These are phyloP conservation scores for Dascillus cervinus DNA, from an alignment of 2,888 invertebrate species.

Conservation along the genomic window DNA sequence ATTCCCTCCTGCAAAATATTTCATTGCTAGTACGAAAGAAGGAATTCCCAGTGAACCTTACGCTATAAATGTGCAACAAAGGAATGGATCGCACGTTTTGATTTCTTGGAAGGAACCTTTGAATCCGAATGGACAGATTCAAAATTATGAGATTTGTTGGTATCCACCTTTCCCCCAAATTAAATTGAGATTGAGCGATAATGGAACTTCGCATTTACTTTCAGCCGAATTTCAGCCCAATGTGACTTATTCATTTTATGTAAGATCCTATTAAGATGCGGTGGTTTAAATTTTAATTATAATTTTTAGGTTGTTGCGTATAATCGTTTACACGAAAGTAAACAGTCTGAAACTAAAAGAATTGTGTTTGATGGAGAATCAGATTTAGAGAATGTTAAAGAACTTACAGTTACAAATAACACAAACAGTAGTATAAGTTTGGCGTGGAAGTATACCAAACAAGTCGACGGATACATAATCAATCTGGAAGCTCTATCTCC, in stretches of 20 bases:
- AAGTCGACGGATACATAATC: constrained; percentile 32
- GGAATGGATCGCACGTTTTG: constrained; percentile 56
- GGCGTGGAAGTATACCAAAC: constrained; percentile 48
- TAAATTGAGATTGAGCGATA: constrained; percentile 37
- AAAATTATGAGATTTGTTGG: constrained; percentile 56
- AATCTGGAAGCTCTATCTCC: constrained; percentile 41
- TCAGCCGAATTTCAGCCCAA: constrained; percentile 50
- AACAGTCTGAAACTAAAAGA: constrained; percentile 49
- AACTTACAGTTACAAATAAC: constrained; percentile 45
- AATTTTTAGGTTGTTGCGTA: constrained; percentile 54
- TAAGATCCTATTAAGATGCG: too few relatives aligned
- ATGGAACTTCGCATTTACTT: constrained; percentile 47
- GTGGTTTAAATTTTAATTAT: neutral
- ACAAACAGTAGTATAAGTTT: constrained; percentile 50
- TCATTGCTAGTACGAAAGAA: constrained; percentile 58
- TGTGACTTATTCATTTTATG: constrained; percentile 64
- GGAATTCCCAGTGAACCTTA: constrained; percentile 64
- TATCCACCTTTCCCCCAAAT: constrained; percentile 57
- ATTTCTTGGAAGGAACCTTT: constrained; percentile 63
- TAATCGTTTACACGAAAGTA: constrained; percentile 55
- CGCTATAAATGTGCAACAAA: constrained; percentile 56
- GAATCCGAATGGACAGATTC: constrained; percentile 55
- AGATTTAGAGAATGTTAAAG: constrained; percentile 53
- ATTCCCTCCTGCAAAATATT: constrained; percentile 58
- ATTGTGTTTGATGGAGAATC: constrained; percentile 59